Base-by-base conservation (phyloP, 2,113 vertebrate species). In the Mastomys coucha region DNA sequence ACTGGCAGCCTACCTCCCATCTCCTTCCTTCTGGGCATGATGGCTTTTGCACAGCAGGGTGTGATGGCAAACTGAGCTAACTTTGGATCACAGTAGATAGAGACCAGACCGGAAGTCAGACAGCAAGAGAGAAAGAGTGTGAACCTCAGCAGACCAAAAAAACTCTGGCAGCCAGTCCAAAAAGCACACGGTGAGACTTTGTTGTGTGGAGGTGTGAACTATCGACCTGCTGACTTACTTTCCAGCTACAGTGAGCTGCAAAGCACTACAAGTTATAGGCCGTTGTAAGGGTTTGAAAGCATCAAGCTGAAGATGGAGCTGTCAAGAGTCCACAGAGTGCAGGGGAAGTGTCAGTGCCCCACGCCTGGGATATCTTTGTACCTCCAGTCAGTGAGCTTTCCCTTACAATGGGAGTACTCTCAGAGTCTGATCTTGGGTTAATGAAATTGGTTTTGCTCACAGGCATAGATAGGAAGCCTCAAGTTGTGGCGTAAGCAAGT, bases 301-400 rank as follows among this genome's bases (percentile, higher is more conserved):
- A 51, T 33, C 4, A 0, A 24, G 22, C 58, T 49, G 5, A 69
- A 91, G 53, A 19, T 14, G 16, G 20, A 28, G 13, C 0, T 45
- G n/a, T 24, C 39, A 31, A 60, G 42, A 58, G 39, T 36, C 87
- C 60, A 2, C 36, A 3, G 6, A 24, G 31, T 16, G 1, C 4
- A 33, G 78, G 1, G 3, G 14, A 10, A 1, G 0, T 3, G 80
- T 9, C 11, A 5, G 42, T 0, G 4, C 1, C 42, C 26, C 6
- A 31, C 22, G 6, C 16, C 1, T 16, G 0, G 49, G 31, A 45
- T 1, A 19, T 33, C 72, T 8, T 5, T 0, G 7, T 3, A 2
- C 13, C 10, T 20, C 3, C 1, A 22, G 10, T 58, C 51, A 19
- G 12, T 2, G 33, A 0, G 12, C 12, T 89, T 78, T 78, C 1